These are phyloP conservation scores for Melanotaenia trifasciata DNA, from an alignment of 2,797 vertebrate species.

Conservation along the genomic window DNA sequence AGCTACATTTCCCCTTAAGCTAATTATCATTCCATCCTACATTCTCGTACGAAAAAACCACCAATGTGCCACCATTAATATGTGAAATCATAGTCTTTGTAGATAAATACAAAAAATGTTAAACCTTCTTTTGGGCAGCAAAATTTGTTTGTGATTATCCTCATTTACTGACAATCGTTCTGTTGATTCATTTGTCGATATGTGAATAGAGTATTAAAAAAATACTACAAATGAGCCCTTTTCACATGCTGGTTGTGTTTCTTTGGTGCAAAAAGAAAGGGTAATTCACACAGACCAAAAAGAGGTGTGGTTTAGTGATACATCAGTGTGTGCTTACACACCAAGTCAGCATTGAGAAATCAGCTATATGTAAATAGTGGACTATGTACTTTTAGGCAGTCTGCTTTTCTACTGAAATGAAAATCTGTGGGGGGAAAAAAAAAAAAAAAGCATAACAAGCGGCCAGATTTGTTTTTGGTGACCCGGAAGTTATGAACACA, in stretches of 20 bases:
- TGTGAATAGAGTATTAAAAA: background rate
- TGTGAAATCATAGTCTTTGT: background rate
- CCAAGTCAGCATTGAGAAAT: background rate
- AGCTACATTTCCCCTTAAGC: slow-evolving; percentile 15
- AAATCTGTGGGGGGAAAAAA: too few species aligned
- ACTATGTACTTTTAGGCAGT: background rate
- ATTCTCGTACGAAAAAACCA: background rate
- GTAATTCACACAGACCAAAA: background rate
- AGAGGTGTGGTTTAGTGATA: background rate
- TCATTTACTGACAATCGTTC: background rate
- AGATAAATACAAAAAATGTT: background rate
- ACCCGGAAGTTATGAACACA: background rate
- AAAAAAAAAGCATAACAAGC: background rate
- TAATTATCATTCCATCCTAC: background rate
- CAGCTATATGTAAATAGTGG: background rate
- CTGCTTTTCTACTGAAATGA: too few species aligned
- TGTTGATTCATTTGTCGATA: background rate
- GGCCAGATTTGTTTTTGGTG: background rate
- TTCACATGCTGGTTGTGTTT: background rate
- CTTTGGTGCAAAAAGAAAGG: too few species aligned
- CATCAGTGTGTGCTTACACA: background rate
- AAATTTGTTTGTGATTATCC: background rate
- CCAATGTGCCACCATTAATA: background rate
- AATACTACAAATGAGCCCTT: background rate
- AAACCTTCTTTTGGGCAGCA: background rate